These are phyloP conservation scores for Mastomys coucha DNA, from an alignment of 2,113 vertebrate genomes.

Conservation along the genomic window DNA sequence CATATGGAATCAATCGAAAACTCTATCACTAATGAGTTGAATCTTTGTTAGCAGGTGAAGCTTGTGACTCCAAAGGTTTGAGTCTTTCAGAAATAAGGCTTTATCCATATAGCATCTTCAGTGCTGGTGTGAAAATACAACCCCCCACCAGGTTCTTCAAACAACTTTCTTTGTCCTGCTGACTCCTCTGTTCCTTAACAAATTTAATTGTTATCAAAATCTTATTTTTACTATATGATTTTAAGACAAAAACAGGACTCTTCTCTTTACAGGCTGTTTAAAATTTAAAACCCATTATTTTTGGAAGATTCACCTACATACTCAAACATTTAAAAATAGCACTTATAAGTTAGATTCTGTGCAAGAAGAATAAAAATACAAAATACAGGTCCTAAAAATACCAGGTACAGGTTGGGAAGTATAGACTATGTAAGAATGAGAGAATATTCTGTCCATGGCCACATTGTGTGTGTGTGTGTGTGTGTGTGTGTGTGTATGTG, in stretches of 20 bases:
- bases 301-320: background rate
- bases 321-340: background rate
- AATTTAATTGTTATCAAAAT: slow-evolving; percentile 50
- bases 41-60: slow-evolving; percentile 63
- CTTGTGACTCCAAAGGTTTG: slow-evolving; percentile 59
- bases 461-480: background rate
- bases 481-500: background rate
- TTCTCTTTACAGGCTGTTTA: slow-evolving; percentile 29
- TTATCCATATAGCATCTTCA: background rate
- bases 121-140: slow-evolving; percentile 50
- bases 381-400: background rate
- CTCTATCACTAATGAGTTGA: slow-evolving; percentile 55
- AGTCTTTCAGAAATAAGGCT: slow-evolving; percentile 65
- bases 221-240: background rate
- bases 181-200: slow-evolving; percentile 11
- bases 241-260: background rate
- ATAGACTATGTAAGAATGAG: background rate
- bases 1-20: slow-evolving; percentile 64
- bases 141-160: slow-evolving; percentile 36
- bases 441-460: background rate
- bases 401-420: background rate
- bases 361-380: slow-evolving; percentile 12
- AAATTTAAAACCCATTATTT: background rate
- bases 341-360: background rate
- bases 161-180: slow-evolving; percentile 52